Evolutionary conservation across 2,113 vertebrate species (phyloP), one percentile per base, ranked within the genome.

Genomic region (Microtus richardsoni): DNA sequence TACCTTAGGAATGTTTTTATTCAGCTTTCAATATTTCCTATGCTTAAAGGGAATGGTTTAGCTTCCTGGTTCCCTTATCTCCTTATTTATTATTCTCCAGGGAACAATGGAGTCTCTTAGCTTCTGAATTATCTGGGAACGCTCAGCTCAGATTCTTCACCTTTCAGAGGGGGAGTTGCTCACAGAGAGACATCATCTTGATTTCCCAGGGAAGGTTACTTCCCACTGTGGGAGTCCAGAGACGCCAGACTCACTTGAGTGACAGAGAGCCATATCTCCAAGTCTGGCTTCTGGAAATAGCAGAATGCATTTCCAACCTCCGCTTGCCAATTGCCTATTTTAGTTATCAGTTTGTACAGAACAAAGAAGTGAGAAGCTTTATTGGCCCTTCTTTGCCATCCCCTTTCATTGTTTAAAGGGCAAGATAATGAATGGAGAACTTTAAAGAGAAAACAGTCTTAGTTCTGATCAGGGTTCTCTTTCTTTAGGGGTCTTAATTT

Each of bases 401-500:
- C 6, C 22, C 7, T 33, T 39, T 4, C 5, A 41, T 68, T 4
- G 1, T 36, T 80, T 82, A 88, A 28, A 16, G 66, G 17, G 44
- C 58, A 62, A 89, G 39, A 54, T 41, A 28, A 82, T 77, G 89
- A 91, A 85, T 62, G 12, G 36, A 84, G 58, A 89, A 41, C 26
- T 82, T 21, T 58, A 58, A 16, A 88, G 91, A 66, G 41, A 22
- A 44, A 84, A 64, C 60, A 44, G 62, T 87, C 52, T 75, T 93
- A 77, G 11, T 92, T 92, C 39, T 94, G 83, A 91, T 82, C 3
- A 28, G 54, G 24, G 13, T 3, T 87, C 26, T 94, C 28, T 96
- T 95, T 77, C 19, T 36, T 95, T 80, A 68, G 28, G 47, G 74
- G 66, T 64, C 94, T 91, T 12, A 91, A 94, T 36, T 60, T 30